Evolutionary conservation across 2,113 vertebrate genomes (phyloP), one percentile per base, ranked within the genome.

Genomic region (Clinocottus analis): DNA sequence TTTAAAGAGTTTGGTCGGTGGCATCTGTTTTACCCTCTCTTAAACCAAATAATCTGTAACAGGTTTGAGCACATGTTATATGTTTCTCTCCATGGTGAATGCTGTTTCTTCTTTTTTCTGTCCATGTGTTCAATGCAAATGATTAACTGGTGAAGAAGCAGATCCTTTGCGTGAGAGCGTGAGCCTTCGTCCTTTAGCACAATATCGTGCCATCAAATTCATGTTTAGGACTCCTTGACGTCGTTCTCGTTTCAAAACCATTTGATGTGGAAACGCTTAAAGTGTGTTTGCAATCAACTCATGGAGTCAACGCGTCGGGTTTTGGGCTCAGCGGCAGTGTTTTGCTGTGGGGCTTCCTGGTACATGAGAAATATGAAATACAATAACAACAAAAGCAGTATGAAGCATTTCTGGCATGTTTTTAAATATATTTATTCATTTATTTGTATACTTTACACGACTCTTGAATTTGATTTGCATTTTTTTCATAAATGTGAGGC

Each of bases 381-480:
- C 23, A 51, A 59, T 37, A 4, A 73, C 11, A 33, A 33, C 49
- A 35, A 59, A 17, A 45, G 72, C 29, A 65, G 1, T 6, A 25
- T 55, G 63, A n/a, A 76, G 19, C 37, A 59, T 77, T 75, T 78
- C 53, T 75, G 37, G 35, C 33, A 70, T 70, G 9, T 75, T 77
- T 71, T 81, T 68, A 65, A 82, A 83, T 81, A 58, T 60, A 79
- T 82, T 87, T 56, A 81, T 73, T 75, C 56, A 81, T 65, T 72
- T 83, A 69, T 83, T 75, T 56, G 60, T 61, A 72, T 70, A 78
- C 72, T 86, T 87, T 72, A 84, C 85, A 83, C 77, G 41, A 19
- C 31, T 81, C 14, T 61, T 33, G 12, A 39, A 66, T 81, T 62
- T 37, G 14, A 67, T 79, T 55, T 77, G 11, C 17, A 59, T 39